These are phyloP conservation scores for Leptopilina clavipes DNA, from an alignment of 1,140 invertebrate genomes.

Conservation along the genomic window DNA sequence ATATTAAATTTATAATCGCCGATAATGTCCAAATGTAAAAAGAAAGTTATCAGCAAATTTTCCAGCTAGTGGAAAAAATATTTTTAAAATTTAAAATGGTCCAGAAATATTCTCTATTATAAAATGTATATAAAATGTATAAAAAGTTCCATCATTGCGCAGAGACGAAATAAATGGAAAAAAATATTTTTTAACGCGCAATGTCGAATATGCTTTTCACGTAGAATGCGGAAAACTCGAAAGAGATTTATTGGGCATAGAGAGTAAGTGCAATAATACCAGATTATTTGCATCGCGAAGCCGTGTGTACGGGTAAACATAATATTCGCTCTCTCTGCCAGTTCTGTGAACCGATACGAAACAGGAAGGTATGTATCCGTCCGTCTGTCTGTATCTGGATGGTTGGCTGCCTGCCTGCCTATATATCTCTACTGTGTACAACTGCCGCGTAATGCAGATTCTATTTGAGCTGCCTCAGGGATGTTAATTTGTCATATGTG, in stretches of 20 bases:
- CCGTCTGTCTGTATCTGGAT: constrained; percentile 50
- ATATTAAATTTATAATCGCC: background rate
- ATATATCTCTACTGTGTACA: constrained; percentile 62
- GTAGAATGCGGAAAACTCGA: constrained; percentile 49
- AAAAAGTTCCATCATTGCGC: background rate
- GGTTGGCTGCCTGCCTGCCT: constrained; percentile 50
- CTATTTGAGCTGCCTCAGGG: constrained; percentile 74
- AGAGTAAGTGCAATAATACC: constrained; percentile 75
- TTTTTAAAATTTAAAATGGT: too few relatives aligned
- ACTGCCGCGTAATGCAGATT: constrained; percentile 70
- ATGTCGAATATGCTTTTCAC: constrained; percentile 46
- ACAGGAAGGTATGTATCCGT: constrained; percentile 63
- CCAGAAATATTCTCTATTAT: too few relatives aligned
- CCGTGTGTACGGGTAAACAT: constrained; percentile 75
- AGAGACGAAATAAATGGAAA: constrained; percentile 9
- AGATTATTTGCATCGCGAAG: constrained; percentile 75
- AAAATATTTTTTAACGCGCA: constrained; percentile 23
- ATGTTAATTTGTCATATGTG: constrained; percentile 73
- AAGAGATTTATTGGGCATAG: constrained; percentile 52
- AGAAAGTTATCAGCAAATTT: too few relatives aligned
- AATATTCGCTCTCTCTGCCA: constrained; percentile 74
- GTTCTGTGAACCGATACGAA: constrained; percentile 71
- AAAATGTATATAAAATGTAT: background rate
- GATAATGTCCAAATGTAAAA: too few relatives aligned
- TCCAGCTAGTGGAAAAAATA: too few relatives aligned